These are phyloP conservation scores for Sarcophaga rosellei DNA, from an alignment of 2,888 invertebrate genomes.

Conservation along the genomic window DNA sequence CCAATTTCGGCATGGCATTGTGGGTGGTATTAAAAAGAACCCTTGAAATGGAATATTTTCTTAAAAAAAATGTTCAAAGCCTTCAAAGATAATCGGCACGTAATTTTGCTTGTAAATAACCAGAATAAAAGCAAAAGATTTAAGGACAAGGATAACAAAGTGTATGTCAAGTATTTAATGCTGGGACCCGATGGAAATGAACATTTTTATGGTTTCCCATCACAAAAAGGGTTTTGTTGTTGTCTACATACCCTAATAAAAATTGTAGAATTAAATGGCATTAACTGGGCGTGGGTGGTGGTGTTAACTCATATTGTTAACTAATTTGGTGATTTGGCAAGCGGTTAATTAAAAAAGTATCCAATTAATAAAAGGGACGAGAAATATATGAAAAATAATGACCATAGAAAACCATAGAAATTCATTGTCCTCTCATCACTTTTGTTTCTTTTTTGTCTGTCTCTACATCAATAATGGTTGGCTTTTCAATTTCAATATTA, in stretches of 20 bases:
- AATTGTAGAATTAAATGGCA: not conserved
- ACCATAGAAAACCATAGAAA: slow-evolving; percentile 37
- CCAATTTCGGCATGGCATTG: not conserved
- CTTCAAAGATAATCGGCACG: slow-evolving; percentile 2
- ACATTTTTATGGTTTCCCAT: not conserved
- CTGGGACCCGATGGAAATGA: not conserved
- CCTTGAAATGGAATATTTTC: not conserved
- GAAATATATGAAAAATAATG: not conserved
- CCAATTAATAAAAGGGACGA: not conserved
- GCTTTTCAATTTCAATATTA: not conserved
- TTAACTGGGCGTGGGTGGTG: not conserved
- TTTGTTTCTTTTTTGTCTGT: not conserved
- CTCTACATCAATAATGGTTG: not conserved
- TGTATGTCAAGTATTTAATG: not conserved
- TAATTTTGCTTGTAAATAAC: not conserved
- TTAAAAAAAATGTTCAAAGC: slow-evolving; percentile 9
- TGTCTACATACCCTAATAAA: not conserved
- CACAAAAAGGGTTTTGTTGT: not conserved
- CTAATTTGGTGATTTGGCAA: not conserved
- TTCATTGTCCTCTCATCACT: not conserved
- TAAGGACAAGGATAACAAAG: slow-evolving; percentile 14
- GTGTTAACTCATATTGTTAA: too few species aligned
- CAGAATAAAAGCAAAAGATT: not conserved
- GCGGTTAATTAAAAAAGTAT: not conserved
- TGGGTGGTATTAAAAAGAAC: not conserved